Percentiles rank a stretch among this genome's conserved stretches.
Evolutionary conservation across 1,140 invertebrate genomes (phyloP).

Genomic region (Telenomus remus): DNA sequence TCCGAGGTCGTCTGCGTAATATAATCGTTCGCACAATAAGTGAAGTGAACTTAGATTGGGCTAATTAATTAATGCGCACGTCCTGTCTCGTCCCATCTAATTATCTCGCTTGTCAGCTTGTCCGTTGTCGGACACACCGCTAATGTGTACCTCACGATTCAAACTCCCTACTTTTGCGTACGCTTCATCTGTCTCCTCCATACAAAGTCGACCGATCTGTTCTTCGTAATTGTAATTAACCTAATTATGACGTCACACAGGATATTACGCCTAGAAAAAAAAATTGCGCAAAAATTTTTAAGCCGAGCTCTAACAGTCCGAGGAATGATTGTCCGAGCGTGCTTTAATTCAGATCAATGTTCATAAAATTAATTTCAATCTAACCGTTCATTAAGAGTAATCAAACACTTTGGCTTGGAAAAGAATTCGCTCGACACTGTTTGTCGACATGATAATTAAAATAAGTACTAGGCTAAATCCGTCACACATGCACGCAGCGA

Average conservation of each 20-base stretch:
- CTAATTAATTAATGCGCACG: slow-evolving; percentile 76
- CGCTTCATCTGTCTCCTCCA: slow-evolving; percentile 45
- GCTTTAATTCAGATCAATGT: slow-evolving; percentile 34
- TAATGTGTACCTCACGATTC: slow-evolving; percentile 60
- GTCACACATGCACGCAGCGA: too few relatives aligned
- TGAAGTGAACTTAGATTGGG: slow-evolving; percentile 74
- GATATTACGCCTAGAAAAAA: slow-evolving; percentile 73
- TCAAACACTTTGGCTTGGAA: slow-evolving; percentile 18
- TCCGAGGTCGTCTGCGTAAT: slow-evolving; percentile 65
- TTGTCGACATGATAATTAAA: background rate
- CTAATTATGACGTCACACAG: slow-evolving; percentile 75
- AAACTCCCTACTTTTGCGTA: slow-evolving; percentile 34
- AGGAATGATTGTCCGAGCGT: slow-evolving; percentile 37
- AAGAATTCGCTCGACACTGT: background rate
- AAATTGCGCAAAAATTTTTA: slow-evolving; percentile 62
- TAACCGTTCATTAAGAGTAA: slow-evolving; percentile 17
- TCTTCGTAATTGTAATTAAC: slow-evolving; percentile 73
- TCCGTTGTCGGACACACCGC: slow-evolving; percentile 64
- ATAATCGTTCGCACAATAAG: slow-evolving; percentile 67
- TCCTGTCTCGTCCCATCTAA: slow-evolving; percentile 74
- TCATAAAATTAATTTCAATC: slow-evolving; percentile 35
- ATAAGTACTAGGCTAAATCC: too few relatives aligned
- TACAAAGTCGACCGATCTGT: slow-evolving; percentile 53
- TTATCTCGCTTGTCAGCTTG: slow-evolving; percentile 73
- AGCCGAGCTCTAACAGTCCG: slow-evolving; percentile 20